These are phyloP conservation scores for Carlito syrichta DNA, from an alignment of 2,113 vertebrate species.

Conservation along the genomic window DNA sequence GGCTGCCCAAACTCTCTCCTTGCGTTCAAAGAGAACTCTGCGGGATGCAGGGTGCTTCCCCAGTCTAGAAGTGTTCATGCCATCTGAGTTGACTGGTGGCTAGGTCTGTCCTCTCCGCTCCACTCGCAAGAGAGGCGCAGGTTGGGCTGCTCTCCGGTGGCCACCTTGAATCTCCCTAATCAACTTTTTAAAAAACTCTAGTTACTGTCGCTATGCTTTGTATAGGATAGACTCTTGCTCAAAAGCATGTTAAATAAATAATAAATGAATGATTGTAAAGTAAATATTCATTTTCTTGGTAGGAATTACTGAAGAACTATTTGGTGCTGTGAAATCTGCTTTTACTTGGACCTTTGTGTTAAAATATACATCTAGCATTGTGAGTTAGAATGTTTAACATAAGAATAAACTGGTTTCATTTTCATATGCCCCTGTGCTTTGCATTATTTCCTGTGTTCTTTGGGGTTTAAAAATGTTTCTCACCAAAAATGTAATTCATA, in stretches of 20 bases:
- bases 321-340: slow-evolving; percentile 16
- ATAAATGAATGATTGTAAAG: background rate
- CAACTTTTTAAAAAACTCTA: background rate
- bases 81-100: too few relatives aligned
- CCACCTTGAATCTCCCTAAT: too few relatives aligned
- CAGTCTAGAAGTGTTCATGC: too few relatives aligned
- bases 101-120: too few relatives aligned
- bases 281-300: background rate
- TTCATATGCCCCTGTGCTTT: background rate
- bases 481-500: slow-evolving; percentile 13
- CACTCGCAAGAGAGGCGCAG: too few relatives aligned
- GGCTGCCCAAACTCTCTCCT: too few relatives aligned
- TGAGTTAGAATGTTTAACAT: slow-evolving; percentile 1
- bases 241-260: background rate
- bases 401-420: background rate
- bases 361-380: background rate
- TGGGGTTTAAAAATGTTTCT: slow-evolving; percentile 24
- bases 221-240: background rate
- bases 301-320: background rate
- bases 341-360: background rate
- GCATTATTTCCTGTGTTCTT: slow-evolving; percentile 2
- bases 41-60: too few relatives aligned
- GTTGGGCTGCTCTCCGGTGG: too few relatives aligned
- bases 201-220: background rate
- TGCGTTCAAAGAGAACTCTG: too few relatives aligned